Base-by-base conservation (phyloP, 2,797 vertebrate species). In the Anisognathus igniventris region DNA sequence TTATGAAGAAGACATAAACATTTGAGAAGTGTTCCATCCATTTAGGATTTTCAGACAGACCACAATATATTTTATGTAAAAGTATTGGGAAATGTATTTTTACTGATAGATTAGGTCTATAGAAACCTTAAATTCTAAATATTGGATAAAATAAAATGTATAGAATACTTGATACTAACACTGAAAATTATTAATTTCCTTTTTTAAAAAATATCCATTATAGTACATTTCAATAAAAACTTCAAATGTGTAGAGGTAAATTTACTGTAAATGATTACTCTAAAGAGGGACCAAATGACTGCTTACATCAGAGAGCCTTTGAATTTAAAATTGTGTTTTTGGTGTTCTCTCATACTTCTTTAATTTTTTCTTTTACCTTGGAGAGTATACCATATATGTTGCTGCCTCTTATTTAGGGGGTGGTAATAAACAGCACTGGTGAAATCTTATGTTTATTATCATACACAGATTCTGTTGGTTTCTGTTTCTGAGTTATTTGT, bases 401-500 rank as follows among this genome's bases (percentile, higher is more conserved):
- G 98, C 98, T 98, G 97, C 99, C 99, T 98, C 96, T 97, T 98
- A 98, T 91, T 97, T 86, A 96, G 93, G 98, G 98, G 98, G 98
- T 98, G 97, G 98, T 98, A 98, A 98, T 98, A 98, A 98, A 98
- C 98, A 98, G 98, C 99, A 98, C 98, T 98, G 98, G 99, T 99
- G 98, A 99, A 98, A 98, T 99, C 99, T 99, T 99, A 98, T 99
- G 98, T 99, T 99, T 99, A 99, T 97, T 99, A 99, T 99, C 99
- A 99, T 99, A 99, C 98, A 99, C 98, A 99, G 98, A 99, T 99
- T 99, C 98, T 99, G 99, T 99, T 99, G 99, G 99, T 97, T 99
- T 99, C 98, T 99, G 99, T 99, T 99, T 99, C 99, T 99, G 99
- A 99, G 99, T 99, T 99, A 99, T 99, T 99, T 99, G 99, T 99